Base-by-base conservation (phyloP, 2,888 invertebrate genomes). In the Melikaiella ostensackeni region DNA sequence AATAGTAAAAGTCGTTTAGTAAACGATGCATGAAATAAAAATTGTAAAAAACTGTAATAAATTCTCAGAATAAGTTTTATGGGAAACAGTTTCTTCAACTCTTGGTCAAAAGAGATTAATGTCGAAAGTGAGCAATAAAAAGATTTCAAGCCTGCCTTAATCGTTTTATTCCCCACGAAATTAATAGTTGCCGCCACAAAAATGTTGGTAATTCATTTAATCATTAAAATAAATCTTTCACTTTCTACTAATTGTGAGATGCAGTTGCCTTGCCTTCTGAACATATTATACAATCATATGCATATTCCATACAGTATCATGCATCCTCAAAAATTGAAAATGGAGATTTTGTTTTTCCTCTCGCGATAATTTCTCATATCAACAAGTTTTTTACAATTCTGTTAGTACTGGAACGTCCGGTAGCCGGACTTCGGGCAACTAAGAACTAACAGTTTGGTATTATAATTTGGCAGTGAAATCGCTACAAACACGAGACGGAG, bases 391-490 rank as follows among this genome's bases (percentile, higher is more conserved):
- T 62, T 63, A 42, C 13, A 30, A 50, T 61, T 24, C 62, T 75
- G 46, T 38, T 75, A 21, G 33, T 33, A 46, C 16, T 61, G 75
- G 27, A 50, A 75, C 30, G 46, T 75, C 61, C 50, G 63, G 61
- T 75, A 46, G 55, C 75, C 21, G 57, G 30, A 64, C 50, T 50
- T 38, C 11, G 70, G n/a, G n/a, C 38, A 57, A 61, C 27, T 63
- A 63, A 74, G 21, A 70, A 61, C 35, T 76, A 76, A 76, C 80
- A 62, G 78, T 80, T 75, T 33, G 55, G 46, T 61, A 27, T 75
- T 75, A 61, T 75, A 62, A 61, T 61, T 61, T 75, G 73, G 78
- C 75, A 78, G 73, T 75, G 61, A 46, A 78, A 55, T 70, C 61
- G 75, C 61, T 50, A 42, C 55, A 64, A 70, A 61, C 30, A 66